phyloP scores from a whole-genome alignment of 2,113 vertebrate species.

The Rhynchopsitta pachyrhyncha region DNA sequence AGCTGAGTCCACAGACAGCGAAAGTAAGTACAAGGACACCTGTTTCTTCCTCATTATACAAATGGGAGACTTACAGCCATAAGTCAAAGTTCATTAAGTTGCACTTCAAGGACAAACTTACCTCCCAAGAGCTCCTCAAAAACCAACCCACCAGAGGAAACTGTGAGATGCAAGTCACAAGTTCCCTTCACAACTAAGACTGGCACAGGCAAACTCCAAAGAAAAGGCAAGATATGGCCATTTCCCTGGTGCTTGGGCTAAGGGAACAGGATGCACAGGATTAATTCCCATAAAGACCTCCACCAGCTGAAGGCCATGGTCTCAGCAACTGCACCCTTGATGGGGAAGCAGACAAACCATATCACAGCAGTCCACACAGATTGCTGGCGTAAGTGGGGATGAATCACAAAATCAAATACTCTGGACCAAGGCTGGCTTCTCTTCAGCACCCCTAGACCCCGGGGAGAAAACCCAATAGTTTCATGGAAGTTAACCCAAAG shows the following conservation, averaged over 20 bases:
- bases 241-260: background rate
- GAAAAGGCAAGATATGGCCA: background rate
- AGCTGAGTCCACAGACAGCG: background rate
- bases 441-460: background rate
- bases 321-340: background rate
- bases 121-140: background rate
- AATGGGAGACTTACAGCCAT: background rate
- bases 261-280: background rate
- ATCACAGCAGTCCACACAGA: background rate
- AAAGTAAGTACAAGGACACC: background rate
- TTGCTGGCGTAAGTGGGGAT: background rate
- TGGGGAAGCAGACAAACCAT: background rate
- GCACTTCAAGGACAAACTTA: background rate
- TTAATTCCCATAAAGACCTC: background rate
- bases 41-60: background rate
- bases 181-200: background rate
- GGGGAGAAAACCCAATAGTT: background rate
- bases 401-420: background rate
- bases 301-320: too few relatives aligned
- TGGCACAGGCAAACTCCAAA: background rate
- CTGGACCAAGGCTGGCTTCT: accelerated
- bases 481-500: background rate
- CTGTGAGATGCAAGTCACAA: background rate
- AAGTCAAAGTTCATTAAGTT: background rate
- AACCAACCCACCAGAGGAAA: background rate